Base-by-base conservation (phyloP, 2,797 vertebrate species). In the Xerus rutilus region DNA sequence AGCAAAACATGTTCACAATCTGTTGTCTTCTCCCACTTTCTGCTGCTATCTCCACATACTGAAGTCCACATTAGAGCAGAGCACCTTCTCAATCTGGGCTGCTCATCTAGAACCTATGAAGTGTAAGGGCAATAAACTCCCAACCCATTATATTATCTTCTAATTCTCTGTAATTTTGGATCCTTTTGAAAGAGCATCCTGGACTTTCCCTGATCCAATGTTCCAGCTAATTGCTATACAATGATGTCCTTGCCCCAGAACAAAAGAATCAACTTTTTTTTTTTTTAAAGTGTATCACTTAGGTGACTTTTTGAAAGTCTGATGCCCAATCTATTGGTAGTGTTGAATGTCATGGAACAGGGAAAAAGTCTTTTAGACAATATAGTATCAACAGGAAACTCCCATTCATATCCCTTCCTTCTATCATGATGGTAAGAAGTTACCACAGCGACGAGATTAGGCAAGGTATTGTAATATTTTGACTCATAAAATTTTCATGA, bases 401-500 rank as follows among this genome's bases (percentile, higher is more conserved):
- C 62, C n/a, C 67, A 69, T 52, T 32, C 39, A 83, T 52, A 28
- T 92, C 45, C 18, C 4, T 45, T 47, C 72, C 14, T 57, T 95
- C 74, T 89, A n/a, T 77, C 28, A 15, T 25, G 9, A 62, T 54
- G 43, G 73, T 64, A 76, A 83, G 35, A 59, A 28, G 32, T 47
- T 69, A 23, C 49, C 57, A 49, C 54, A 70, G 39, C 32, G 45
- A 92, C 94, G 65, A 84, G 9, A 72, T 23, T 70, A 64, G 79
- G 67, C 62, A 89, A 93, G 49, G 57, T 89, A 73, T 39, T 95
- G 25, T 45, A 73, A 54, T 77, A 45, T 70, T 96, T 95, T 97
- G 95, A 97, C 78, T 95, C 94, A 96, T 49, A 76, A 79, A 57
- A 28, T 93, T 93, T 96, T 97, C 77, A 52, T 81, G 49, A 87